Percentiles rank a stretch among this genome's conserved stretches.
Evolutionary conservation across 1,140 invertebrate genomes (phyloP).

Genomic region (Thaumatotibia leucotreta): DNA sequence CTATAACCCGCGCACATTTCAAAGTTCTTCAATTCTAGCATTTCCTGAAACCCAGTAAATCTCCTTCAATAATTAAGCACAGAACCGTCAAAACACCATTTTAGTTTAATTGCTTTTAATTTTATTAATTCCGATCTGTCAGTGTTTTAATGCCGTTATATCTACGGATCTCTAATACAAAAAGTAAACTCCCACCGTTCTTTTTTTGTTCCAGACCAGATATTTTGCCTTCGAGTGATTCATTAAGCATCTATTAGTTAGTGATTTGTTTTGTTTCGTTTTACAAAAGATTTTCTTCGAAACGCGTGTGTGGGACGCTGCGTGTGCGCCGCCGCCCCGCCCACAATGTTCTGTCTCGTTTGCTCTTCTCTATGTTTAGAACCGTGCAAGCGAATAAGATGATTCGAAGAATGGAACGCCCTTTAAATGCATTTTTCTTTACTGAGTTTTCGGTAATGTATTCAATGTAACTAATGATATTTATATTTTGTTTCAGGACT

Average conservation of each 20-base stretch:
- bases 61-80: no score
- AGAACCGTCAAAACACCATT: no score
- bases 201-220: conserved; percentile 1
- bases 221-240: conserved; percentile 16
- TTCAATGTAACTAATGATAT: no score
- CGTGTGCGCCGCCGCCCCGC: not conserved
- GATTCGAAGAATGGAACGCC: not conserved
- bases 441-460: not conserved
- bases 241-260: conserved; percentile 19
- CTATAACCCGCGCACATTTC: no score
- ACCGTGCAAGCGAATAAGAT: not conserved
- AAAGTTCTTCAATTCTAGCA: no score
- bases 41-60: no score
- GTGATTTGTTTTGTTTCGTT: conserved; percentile 16
- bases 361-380: not conserved
- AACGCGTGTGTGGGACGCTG: conserved; percentile 1
- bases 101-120: no score
- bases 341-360: not conserved
- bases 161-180: not conserved
- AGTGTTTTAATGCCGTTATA: no score
- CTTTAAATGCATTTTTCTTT: not conserved
- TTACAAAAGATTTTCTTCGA: conserved; percentile 13
- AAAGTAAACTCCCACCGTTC: not conserved
- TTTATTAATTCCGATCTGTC: no score
- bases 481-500: not conserved